Percentiles rank a stretch among this genome's conserved stretches.
Conservation (phyloP, 2,113 vertebrate genomes). For the Oostethus manadensis region DNA sequence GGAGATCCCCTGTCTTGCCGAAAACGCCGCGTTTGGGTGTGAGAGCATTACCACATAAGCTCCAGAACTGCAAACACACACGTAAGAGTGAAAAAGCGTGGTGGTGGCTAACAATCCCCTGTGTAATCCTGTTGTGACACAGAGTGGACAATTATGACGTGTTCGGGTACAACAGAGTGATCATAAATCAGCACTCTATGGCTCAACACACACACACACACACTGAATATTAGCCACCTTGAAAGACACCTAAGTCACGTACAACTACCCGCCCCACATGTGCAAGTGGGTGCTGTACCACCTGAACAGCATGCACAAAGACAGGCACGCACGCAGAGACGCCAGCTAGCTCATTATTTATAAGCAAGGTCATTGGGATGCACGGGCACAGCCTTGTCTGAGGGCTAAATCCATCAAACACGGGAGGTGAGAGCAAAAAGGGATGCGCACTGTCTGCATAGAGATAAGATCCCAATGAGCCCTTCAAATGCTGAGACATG, state of each 20-base stretch:
- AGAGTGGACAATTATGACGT: conserved; percentile 42
- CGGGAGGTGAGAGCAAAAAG: conserved; percentile 35
- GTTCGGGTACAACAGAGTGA: conserved; percentile 25
- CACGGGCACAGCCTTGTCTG: conserved; percentile 50
- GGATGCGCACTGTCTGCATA: conserved; percentile 51
- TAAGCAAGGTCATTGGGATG: conserved; percentile 68
- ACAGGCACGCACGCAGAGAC: conserved; percentile 17
- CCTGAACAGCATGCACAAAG: conserved; percentile 63
- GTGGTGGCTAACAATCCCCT: conserved; percentile 51
- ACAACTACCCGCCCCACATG: conserved; percentile 13
- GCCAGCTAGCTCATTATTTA: conserved; percentile 48
- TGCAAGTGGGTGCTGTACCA: conserved; percentile 33
- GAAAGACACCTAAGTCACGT: conserved; percentile 39
- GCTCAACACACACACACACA: conserved; percentile 7
- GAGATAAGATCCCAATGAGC: conserved; percentile 52
- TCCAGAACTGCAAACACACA: conserved; percentile 88
- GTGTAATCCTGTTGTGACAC: conserved; percentile 49
- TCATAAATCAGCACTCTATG: conserved; percentile 19
- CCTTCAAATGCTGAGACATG: conserved; percentile 29
- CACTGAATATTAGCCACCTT: conserved; percentile 17
- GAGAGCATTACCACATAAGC: conserved; percentile 93
- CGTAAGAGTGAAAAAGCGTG: conserved; percentile 32
- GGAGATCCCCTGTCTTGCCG: conserved; percentile 95
- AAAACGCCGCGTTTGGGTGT: conserved; percentile 95
- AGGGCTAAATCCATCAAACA: conserved; percentile 55